Evolutionary conservation across 2,113 vertebrate genomes (phyloP).

Genomic region (Aegotheles bennettii): DNA sequence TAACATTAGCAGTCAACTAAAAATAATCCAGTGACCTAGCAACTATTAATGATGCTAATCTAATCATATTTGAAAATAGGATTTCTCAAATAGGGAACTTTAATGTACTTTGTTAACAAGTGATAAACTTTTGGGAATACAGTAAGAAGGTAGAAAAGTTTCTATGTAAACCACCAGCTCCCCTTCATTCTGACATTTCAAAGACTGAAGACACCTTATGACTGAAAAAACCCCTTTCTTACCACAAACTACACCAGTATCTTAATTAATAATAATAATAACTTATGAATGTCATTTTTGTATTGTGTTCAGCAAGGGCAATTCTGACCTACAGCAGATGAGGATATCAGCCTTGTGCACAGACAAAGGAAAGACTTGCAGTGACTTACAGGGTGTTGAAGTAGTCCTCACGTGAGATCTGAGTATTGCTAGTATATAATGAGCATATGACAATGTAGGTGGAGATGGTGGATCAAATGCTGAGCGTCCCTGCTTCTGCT

Average conservation of each 20-base stretch:
- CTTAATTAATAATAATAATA: background rate
- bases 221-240: background rate
- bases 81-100: background rate
- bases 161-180: background rate
- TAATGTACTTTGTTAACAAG: background rate
- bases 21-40: background rate
- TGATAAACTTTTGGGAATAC: background rate
- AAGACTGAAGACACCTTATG: background rate
- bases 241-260: background rate
- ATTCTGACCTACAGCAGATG: background rate
- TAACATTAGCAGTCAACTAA: background rate
- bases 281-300: background rate
- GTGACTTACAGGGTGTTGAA: background rate
- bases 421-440: background rate
- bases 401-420: background rate
- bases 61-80: background rate
- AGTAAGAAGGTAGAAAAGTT: background rate
- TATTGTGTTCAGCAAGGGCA: background rate
- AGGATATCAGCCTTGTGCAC: background rate
- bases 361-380: slow-evolving; percentile 23
- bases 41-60: background rate
- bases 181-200: background rate
- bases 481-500: slow-evolving; percentile 1
- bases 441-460: background rate
- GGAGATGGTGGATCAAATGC: background rate